A percentile compares a stretch with the other conserved stretches of the same genome.
Conservation (phyloP, 64 coral and sea anemone genomes). For the Actinia tenebrosa region DNA sequence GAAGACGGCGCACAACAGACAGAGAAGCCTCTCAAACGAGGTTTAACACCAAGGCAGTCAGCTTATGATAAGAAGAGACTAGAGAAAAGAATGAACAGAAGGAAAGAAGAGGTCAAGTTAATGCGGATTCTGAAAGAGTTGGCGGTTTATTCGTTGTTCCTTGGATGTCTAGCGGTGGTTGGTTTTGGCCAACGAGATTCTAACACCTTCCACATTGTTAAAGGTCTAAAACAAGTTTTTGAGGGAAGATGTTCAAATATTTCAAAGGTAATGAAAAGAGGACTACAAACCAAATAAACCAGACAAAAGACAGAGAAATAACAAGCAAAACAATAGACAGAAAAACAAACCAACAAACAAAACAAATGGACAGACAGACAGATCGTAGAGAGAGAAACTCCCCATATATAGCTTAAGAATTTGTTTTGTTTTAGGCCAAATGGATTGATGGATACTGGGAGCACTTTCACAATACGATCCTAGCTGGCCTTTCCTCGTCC, state of each 20-base stretch:
- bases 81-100: background rate
- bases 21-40: background rate
- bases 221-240: constrained; percentile 6
- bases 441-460: no score
- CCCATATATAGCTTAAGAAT: no score
- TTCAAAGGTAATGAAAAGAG: no score
- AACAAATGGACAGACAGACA: no score
- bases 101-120: constrained; percentile 1
- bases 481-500: no score
- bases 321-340: no score
- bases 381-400: no score
- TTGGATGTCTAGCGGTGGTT: constrained; percentile 12
- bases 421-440: no score
- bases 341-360: no score
- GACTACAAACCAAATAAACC: no score
- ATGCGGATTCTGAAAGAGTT: constrained; percentile 6
- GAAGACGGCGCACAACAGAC: background rate
- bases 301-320: no score
- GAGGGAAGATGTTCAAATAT: background rate
- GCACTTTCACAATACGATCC: no score
- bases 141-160: constrained; percentile 5
- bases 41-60: background rate
- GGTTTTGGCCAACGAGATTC: constrained; percentile 8
- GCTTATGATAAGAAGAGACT: background rate
- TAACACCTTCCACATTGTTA: background rate